Percentiles rank a stretch among this genome's conserved stretches.
These are phyloP conservation scores for Temnothorax ravouxi DNA, from an alignment of 2,888 invertebrate species.

Conservation along the genomic window DNA sequence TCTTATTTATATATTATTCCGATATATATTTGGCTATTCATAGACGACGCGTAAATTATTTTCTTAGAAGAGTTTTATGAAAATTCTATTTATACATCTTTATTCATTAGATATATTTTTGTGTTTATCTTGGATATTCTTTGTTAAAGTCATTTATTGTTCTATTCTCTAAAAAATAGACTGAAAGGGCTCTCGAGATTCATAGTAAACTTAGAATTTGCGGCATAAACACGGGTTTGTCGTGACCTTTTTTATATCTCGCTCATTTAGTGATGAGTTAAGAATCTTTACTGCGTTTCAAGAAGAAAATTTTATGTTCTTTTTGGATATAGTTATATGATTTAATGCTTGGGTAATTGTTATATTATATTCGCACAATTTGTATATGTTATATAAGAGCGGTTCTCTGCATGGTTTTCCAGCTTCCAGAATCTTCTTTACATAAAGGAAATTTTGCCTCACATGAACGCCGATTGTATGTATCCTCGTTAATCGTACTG, in stretches of 20 bases:
- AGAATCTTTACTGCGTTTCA: neutral
- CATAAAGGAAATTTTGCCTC: neutral
- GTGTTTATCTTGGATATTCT: neutral
- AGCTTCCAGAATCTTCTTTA: neutral
- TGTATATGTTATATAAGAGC: neutral
- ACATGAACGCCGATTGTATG: neutral
- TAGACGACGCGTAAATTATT: neutral
- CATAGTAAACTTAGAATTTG: neutral
- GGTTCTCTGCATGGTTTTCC: neutral
- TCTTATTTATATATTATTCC: neutral
- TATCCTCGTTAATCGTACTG: neutral
- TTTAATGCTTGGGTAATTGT: conserved; percentile 31
- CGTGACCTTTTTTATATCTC: conserved; percentile 15
- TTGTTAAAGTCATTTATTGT: neutral
- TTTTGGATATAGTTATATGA: conserved; percentile 26
- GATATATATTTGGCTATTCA: neutral
- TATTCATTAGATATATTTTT: neutral
- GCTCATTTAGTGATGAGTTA: conserved; percentile 11
- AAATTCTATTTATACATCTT: neutral
- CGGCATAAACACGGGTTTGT: neutral
- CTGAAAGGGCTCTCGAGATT: neutral
- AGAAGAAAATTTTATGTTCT: conserved; percentile 24
- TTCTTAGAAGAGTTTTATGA: neutral
- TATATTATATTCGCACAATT: neutral
- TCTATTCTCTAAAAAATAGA: neutral